Base-by-base conservation (phyloP, 2,888 invertebrate genomes). In the Cosmia trapezina region DNA sequence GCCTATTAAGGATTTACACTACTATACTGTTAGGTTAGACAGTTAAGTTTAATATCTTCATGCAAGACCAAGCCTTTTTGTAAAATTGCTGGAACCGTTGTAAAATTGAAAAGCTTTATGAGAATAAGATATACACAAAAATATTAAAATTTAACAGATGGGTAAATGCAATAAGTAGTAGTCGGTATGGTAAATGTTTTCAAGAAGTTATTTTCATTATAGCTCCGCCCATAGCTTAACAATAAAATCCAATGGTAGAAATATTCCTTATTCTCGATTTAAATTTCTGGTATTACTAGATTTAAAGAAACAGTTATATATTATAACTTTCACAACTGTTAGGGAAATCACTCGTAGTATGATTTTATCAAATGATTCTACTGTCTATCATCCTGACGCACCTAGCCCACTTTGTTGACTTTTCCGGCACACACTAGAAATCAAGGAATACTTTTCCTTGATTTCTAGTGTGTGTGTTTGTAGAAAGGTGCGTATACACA, bases 311-410 rank as follows among this genome's bases (percentile, higher is more conserved):
- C 41, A n/a, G 66, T 67, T 9, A 19, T 51, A 62, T 70, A n/a
- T 51, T 71, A 49, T 56, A 41, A 71, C 68, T 74, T 74, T 74
- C 57, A 28, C 57, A 68, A 60, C 49, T 60, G 59, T 60, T 28
- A 47, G 45, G 66, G 28, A 73, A 80, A 62, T 64, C 28, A 19
- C 33, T 33, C 1, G 12, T 61, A 33, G 17, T 56, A 76, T 54
- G 76, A 76, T 78, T 51, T 61, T 64, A 78, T 80, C 63, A 69
- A 60, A 75, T 76, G 60, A 80, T 78, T 80, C 64, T 80, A 4
- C 76, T 78, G 76, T 56, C 76, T 33, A 70, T 78, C 60, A 78
- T 47, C 49, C 60, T 70, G 53, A 33, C 54, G 19, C 41, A 19
- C 8, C 12, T 69, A 43, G 28, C 41, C 41, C 17, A 43, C n/a